Evolutionary conservation across 2,113 vertebrate genomes (phyloP).

Genomic region (Chlorodrepanis virens): DNA sequence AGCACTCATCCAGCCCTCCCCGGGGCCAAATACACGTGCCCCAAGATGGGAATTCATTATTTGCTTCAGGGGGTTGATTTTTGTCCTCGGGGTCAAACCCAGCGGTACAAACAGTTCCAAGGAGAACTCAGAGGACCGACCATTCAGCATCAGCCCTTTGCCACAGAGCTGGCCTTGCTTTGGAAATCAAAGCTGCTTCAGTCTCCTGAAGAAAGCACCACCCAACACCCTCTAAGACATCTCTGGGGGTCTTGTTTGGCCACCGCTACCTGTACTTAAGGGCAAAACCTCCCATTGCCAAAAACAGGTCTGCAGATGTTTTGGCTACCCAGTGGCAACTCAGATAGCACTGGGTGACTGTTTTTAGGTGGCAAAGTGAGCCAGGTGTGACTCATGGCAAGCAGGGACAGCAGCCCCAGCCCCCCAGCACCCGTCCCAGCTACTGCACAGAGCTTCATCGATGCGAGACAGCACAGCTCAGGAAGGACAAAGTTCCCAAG

Average conservation of each 20-base stretch:
- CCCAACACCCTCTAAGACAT: background rate
- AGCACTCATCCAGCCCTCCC: background rate
- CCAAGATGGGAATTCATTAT: background rate
- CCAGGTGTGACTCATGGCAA: fast-evolving
- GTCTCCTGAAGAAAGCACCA: background rate
- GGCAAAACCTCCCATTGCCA: background rate
- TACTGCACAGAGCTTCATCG: fast-evolving
- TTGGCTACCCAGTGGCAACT: background rate
- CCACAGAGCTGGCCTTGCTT: background rate
- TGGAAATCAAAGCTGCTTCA: background rate
- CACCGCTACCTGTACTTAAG: background rate
- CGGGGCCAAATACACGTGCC: background rate
- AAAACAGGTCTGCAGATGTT: background rate
- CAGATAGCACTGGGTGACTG: background rate
- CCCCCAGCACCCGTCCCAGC: background rate
- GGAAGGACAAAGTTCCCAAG: background rate
- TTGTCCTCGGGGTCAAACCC: background rate
- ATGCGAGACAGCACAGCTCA: background rate
- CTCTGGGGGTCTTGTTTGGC: background rate
- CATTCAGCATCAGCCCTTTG: background rate
- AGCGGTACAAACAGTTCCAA: background rate
- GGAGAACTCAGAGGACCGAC: fast-evolving
- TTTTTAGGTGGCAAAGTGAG: background rate
- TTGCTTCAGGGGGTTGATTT: background rate
- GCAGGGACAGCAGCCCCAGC: background rate